Conservation (phyloP, 53 echinoderm and acorn worm genomes). For the Holothuria scabra region DNA sequence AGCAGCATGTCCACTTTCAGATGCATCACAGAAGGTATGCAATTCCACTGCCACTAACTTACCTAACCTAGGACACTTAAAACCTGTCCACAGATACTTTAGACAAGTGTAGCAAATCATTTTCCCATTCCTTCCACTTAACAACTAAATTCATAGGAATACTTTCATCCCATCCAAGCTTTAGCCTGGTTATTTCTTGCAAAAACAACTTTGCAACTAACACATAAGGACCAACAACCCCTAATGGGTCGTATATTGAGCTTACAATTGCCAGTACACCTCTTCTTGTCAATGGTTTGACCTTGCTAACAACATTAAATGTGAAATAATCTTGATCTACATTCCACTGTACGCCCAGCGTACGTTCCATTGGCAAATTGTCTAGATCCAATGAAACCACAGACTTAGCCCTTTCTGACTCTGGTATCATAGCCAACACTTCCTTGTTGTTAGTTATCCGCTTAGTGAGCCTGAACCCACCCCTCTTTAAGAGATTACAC, state of each 20-base stretch:
- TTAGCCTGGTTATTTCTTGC: slow-evolving; percentile 55
- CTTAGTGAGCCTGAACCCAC: no score
- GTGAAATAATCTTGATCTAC: slow-evolving; percentile 55
- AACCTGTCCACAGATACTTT: slow-evolving; percentile 45
- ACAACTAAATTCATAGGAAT: slow-evolving; percentile 33
- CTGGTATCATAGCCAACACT: slow-evolving; percentile 56
- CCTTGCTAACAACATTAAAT: slow-evolving; percentile 44
- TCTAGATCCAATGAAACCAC: slow-evolving; percentile 52
- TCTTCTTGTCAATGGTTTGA: slow-evolving; percentile 60
- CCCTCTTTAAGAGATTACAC: slow-evolving; percentile 11
- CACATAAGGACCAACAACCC: slow-evolving; percentile 65
- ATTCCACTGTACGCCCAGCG: slow-evolving; percentile 63
- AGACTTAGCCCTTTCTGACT: slow-evolving; percentile 61
- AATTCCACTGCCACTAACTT: slow-evolving; percentile 13
- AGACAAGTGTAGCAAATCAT: slow-evolving; percentile 36
- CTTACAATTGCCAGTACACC: slow-evolving; percentile 63
- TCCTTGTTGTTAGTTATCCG: slow-evolving; percentile 54
- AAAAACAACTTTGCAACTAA: slow-evolving; percentile 60
- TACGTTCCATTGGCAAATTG: slow-evolving; percentile 59
- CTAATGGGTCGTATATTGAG: slow-evolving; percentile 71
- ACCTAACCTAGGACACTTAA: slow-evolving; percentile 42
- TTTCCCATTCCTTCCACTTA: slow-evolving; percentile 42
- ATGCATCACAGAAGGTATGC: slow-evolving; percentile 64
- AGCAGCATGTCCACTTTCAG: slow-evolving; percentile 60
- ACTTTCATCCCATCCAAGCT: slow-evolving; percentile 67